Conservation (phyloP, 1,140 invertebrate species). For the Drusus annulatus region DNA sequence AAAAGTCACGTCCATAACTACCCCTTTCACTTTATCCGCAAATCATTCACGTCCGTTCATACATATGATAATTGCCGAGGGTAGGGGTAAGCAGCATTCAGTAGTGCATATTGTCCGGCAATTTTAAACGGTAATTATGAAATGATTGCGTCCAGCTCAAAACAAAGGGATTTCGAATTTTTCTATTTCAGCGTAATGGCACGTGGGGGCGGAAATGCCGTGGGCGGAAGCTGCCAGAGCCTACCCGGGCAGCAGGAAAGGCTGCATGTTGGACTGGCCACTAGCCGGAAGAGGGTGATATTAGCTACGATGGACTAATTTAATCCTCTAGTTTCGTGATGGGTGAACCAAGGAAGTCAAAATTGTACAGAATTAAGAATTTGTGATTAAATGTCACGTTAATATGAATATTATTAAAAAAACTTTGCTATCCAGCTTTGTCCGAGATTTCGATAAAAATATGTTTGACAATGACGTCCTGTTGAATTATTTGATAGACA, state of each 20-base stretch:
- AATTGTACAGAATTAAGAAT: too few species aligned
- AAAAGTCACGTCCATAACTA: not conserved
- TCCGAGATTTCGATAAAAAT: too few species aligned
- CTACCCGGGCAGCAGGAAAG: conserved; percentile 27
- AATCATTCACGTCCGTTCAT: not conserved
- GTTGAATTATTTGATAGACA: too few species aligned
- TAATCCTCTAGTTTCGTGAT: not conserved
- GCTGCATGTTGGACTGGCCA: conserved; percentile 8
- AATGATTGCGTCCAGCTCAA: conserved; percentile 38
- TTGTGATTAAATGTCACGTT: too few species aligned
- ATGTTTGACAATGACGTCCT: too few species aligned
- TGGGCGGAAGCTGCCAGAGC: conserved; percentile 39
- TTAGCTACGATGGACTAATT: conserved; percentile 14
- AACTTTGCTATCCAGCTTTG: too few species aligned
- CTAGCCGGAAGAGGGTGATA: conserved; percentile 17
- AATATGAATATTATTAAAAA: too few species aligned
- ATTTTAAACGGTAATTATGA: conserved; percentile 45
- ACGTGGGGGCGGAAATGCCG: conserved; percentile 37
- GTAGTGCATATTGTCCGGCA: conserved; percentile 35
- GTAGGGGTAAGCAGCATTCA: not conserved
- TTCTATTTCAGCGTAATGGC: conserved; percentile 42
- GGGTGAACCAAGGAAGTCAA: not conserved
- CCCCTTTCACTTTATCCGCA: conserved; percentile 17
- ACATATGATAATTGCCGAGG: not conserved
- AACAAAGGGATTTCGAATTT: conserved; percentile 51